Evolutionary conservation across 2,797 vertebrate species (phyloP).

Genomic region (Bradypus variegatus): DNA sequence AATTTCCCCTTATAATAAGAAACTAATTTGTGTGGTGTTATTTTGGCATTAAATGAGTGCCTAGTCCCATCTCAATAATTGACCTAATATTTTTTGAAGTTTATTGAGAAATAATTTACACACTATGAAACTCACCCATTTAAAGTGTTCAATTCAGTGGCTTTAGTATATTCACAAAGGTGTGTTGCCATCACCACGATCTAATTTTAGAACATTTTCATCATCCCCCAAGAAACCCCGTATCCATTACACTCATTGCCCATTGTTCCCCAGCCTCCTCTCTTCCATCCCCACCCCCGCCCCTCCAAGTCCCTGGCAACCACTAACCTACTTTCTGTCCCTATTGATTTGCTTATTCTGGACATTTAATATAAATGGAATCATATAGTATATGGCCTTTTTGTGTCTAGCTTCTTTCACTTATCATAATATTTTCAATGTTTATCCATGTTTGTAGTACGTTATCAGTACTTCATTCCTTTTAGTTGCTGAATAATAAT

Average conservation of each 20-base stretch:
- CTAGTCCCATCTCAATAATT: not conserved
- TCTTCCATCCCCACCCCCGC: not conserved
- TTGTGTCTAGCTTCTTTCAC: not conserved
- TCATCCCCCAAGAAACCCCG: not conserved
- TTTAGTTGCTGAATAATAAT: not conserved
- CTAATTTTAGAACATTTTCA: constrained; percentile 12
- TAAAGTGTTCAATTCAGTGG: not conserved
- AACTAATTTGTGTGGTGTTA: not conserved
- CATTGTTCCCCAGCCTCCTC: not conserved
- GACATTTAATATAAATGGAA: not conserved
- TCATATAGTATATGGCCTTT: not conserved
- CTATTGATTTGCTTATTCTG: not conserved
- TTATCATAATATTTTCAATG: not conserved
- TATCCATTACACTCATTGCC: not conserved
- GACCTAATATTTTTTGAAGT: not conserved
- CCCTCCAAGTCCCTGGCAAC: not conserved
- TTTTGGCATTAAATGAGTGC: not conserved
- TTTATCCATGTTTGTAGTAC: not conserved
- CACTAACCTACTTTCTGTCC: not conserved
- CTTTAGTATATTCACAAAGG: not conserved
- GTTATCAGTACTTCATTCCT: not conserved
- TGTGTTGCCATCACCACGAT: not conserved
- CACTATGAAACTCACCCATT: not conserved
- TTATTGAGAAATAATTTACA: not conserved
- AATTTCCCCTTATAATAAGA: not conserved